A percentile compares a stretch with the other conserved stretches of the same genome.
These are phyloP conservation scores for Psix sp. DNA, from an alignment of 1,140 invertebrate species.

Conservation along the genomic window DNA sequence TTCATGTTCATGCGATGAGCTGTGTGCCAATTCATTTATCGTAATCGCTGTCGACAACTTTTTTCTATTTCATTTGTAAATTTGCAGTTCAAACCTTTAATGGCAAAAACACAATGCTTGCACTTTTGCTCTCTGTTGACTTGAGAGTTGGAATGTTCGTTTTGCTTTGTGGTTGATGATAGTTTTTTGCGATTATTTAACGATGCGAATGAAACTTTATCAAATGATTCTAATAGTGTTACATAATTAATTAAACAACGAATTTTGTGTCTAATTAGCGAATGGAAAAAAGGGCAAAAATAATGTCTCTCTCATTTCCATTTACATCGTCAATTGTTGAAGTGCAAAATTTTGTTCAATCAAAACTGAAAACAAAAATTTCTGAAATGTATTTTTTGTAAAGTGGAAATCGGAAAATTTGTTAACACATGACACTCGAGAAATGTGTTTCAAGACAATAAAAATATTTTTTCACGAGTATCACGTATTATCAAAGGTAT, in stretches of 20 bases:
- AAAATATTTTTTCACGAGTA: constrained; percentile 16
- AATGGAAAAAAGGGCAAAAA: too few species aligned
- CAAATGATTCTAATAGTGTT: neutral
- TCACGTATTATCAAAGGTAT: neutral
- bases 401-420: constrained; percentile 36
- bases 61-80: constrained; percentile 17
- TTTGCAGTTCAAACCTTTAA: constrained; percentile 25
- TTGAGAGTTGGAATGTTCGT: constrained; percentile 45
- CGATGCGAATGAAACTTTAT: constrained; percentile 15
- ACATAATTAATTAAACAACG: too few species aligned
- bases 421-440: constrained; percentile 13
- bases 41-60: constrained; percentile 19
- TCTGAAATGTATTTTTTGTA: constrained; percentile 50
- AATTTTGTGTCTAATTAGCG: too few species aligned
- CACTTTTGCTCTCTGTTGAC: constrained; percentile 48
- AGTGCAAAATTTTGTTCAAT: constrained; percentile 44
- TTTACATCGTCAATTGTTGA: constrained; percentile 22
- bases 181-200: constrained; percentile 36
- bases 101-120: constrained; percentile 34
- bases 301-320: constrained; percentile 4
- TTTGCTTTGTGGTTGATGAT: constrained; percentile 44
- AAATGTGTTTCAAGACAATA: constrained; percentile 7
- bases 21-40: constrained; percentile 25
- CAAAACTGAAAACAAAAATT: constrained; percentile 39
- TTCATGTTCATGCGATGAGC: too few species aligned